These are phyloP conservation scores for Phymorhynchus buccinoides DNA, from an alignment of 1,140 invertebrate genomes.

Conservation along the genomic window DNA sequence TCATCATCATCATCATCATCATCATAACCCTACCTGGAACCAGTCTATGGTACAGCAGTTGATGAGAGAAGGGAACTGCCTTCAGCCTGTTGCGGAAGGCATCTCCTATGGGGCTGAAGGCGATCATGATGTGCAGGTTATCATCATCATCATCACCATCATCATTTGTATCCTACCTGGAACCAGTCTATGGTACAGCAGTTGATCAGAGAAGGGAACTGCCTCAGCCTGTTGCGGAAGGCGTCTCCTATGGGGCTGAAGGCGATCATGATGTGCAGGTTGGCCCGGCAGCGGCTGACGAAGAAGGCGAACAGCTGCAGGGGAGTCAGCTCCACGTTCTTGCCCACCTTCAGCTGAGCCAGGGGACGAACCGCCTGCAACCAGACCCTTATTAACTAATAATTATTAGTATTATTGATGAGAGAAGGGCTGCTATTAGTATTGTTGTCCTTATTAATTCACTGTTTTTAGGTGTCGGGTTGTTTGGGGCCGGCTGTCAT, in stretches of 20 bases:
- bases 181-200: conserved; percentile 75
- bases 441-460: too few species aligned
- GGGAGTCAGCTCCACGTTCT: conserved; percentile 73
- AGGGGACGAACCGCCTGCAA: not conserved
- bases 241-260: conserved; percentile 73
- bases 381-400: too few species aligned
- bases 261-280: conserved; percentile 73
- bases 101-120: conserved; percentile 74
- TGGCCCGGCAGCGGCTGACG: conserved; percentile 71
- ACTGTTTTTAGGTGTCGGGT: too few species aligned
- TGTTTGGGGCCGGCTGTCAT: too few species aligned
- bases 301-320: conserved; percentile 73
- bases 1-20: too few species aligned
- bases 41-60: conserved; percentile 75
- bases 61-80: conserved; percentile 74
- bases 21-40: conserved; percentile 77
- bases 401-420: too few species aligned
- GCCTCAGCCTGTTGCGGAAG: conserved; percentile 72
- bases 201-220: conserved; percentile 74
- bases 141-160: too few species aligned
- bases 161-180: conserved; percentile 74
- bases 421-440: too few species aligned
- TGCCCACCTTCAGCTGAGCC: conserved; percentile 65
- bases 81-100: conserved; percentile 73
- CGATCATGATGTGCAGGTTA: conserved; percentile 74